Percentiles rank a stretch among this genome's conserved stretches.
Conservation (phyloP, 2,797 vertebrate genomes). For the Botia kubotai region DNA sequence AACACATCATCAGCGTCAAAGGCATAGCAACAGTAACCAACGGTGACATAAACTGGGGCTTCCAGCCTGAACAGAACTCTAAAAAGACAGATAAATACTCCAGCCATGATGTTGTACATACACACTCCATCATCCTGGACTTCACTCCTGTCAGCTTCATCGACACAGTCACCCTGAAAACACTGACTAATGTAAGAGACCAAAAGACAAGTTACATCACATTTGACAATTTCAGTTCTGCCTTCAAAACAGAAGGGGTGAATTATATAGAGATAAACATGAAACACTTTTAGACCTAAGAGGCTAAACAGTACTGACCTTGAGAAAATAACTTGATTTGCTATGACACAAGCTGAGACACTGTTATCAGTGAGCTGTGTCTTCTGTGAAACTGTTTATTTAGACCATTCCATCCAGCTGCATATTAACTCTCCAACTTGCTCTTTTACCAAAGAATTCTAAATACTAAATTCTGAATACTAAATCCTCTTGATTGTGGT, state of each 20-base stretch:
- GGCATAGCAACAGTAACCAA: background rate
- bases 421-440: no score
- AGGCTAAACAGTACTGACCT: background rate
- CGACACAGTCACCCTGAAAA: slow-evolving; percentile 77
- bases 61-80: slow-evolving; percentile 43
- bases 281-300: background rate
- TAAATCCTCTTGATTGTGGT: no score
- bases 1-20: background rate
- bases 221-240: no score
- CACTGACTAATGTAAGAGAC: slow-evolving; percentile 71
- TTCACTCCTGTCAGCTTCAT: slow-evolving; percentile 84
- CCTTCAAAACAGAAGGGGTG: no score
- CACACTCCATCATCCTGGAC: slow-evolving; percentile 86
- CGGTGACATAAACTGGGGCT: slow-evolving; percentile 63
- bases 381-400: no score
- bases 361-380: no score
- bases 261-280: no score
- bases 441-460: no score
- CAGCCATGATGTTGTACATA: background rate
- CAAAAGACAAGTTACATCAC: background rate
- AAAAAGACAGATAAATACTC: slow-evolving; percentile 70
- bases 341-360: no score
- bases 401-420: no score
- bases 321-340: background rate
- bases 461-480: no score